Conservation (phyloP, 2,113 vertebrate species). For the Struthio camelus region DNA sequence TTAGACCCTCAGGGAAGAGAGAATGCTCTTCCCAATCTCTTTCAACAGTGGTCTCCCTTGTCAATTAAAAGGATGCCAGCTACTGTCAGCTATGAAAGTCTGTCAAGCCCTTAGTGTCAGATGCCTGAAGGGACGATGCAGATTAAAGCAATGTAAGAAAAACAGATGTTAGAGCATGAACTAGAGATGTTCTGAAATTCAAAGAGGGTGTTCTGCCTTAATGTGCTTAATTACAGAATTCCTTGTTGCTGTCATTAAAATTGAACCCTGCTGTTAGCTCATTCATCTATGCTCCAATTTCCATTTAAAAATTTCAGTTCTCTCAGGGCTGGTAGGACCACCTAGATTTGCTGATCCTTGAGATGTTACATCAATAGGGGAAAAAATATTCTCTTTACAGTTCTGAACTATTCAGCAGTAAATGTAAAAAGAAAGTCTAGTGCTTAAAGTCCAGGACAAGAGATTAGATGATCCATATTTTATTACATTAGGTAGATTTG, state of each 20-base stretch:
- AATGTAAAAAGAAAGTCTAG: slow-evolving; percentile 28
- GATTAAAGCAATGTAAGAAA: slow-evolving; percentile 61
- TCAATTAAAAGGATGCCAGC: slow-evolving; percentile 57
- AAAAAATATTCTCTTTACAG: slow-evolving; percentile 31
- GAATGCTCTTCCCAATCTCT: slow-evolving; percentile 29
- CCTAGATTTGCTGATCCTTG: slow-evolving; percentile 26
- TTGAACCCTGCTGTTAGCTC: slow-evolving; percentile 59
- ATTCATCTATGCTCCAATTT: slow-evolving; percentile 57
- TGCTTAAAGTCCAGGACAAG: slow-evolving; percentile 25
- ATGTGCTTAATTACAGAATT: slow-evolving; percentile 66
- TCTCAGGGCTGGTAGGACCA: slow-evolving; percentile 34
- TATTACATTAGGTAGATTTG: slow-evolving; percentile 24
- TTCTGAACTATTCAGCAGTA: slow-evolving; percentile 24
- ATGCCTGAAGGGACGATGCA: slow-evolving; percentile 55
- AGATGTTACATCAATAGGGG: slow-evolving; percentile 32
- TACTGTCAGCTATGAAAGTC: slow-evolving; percentile 28
- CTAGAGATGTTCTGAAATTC: slow-evolving; percentile 62
- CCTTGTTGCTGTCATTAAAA: slow-evolving; percentile 66
- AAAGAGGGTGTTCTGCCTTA: slow-evolving; percentile 64
- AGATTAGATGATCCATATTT: slow-evolving; percentile 29
- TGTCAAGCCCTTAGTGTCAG: slow-evolving; percentile 49
- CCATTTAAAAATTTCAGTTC: slow-evolving; percentile 28
- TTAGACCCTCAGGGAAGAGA: slow-evolving; percentile 38
- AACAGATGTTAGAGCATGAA: slow-evolving; percentile 57
- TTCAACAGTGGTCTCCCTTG: slow-evolving; percentile 38